Evolutionary conservation across 1,140 invertebrate species (phyloP).

Genomic region (Drosophila santomea): DNA sequence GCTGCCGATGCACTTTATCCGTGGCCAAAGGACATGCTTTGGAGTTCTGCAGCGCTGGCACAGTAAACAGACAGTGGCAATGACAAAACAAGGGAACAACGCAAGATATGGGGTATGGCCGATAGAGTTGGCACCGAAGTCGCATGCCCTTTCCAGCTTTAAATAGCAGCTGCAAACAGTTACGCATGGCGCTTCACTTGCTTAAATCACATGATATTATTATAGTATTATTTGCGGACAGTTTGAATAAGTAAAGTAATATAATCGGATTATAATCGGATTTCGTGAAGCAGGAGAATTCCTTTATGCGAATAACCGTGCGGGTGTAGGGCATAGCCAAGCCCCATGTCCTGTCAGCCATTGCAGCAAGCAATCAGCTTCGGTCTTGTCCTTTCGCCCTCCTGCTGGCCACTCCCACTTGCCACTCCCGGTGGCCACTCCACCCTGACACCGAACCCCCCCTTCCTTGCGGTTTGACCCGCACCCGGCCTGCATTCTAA

Average conservation of each 20-base stretch:
- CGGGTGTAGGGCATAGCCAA: slow-evolving; percentile 34
- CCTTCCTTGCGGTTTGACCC: slow-evolving; percentile 70
- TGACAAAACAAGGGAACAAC: slow-evolving; percentile 57
- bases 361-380: slow-evolving; percentile 75
- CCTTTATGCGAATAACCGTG: slow-evolving; percentile 13
- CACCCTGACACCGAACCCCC: not conserved
- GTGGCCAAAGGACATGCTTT: slow-evolving; percentile 63
- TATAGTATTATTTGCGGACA: no score
- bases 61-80: slow-evolving; percentile 70
- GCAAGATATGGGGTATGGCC: slow-evolving; percentile 1
- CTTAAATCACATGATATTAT: no score
- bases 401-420: not conserved
- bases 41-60: slow-evolving; percentile 65
- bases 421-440: slow-evolving; percentile 1
- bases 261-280: no score
- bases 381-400: slow-evolving; percentile 52
- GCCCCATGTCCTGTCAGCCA: slow-evolving; percentile 69
- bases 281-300: not conserved
- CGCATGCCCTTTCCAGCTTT: slow-evolving; percentile 4
- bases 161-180: no score
- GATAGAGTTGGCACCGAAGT: not conserved
- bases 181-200: no score
- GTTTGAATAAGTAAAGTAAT: no score
- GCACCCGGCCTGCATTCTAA: slow-evolving; percentile 58
- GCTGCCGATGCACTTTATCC: slow-evolving; percentile 56